Percentiles rank a stretch among this genome's conserved stretches.
These are phyloP conservation scores for Virgularia gustaviana DNA, from an alignment of 92 coral and sea anemone genomes.

Conservation along the genomic window DNA sequence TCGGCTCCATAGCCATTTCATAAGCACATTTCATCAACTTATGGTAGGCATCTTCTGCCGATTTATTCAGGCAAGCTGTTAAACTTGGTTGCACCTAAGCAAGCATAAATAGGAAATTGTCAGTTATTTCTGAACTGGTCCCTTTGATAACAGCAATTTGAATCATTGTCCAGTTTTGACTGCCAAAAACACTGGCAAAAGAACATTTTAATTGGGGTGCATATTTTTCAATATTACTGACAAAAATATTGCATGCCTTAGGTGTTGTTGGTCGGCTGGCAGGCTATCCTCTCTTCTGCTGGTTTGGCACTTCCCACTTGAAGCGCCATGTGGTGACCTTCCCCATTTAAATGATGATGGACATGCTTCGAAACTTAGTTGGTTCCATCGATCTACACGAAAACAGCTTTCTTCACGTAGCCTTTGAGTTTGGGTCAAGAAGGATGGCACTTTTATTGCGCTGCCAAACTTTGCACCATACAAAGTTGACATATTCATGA, in stretches of 20 bases:
- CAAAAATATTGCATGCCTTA: too few relatives aligned
- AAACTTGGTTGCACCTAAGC: not conserved
- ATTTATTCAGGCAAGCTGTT: slow-evolving; percentile 31
- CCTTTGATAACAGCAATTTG: too few relatives aligned
- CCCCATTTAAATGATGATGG: slow-evolving; percentile 40
- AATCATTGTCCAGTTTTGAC: too few relatives aligned
- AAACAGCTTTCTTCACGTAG: slow-evolving; percentile 29
- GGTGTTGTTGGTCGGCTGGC: not conserved
- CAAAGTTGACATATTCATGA: slow-evolving; percentile 27
- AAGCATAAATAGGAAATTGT: too few relatives aligned
- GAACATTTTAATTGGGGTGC: too few relatives aligned
- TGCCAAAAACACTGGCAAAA: too few relatives aligned
- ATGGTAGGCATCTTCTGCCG: slow-evolving; percentile 32
- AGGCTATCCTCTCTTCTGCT: slow-evolving; percentile 30
- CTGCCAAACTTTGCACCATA: slow-evolving; percentile 39
- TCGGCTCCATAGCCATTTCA: slow-evolving; percentile 34
- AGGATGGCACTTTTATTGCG: slow-evolving; percentile 31
- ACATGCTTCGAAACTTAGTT: slow-evolving; percentile 33
- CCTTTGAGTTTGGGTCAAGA: slow-evolving; percentile 27
- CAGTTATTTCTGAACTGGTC: too few relatives aligned
- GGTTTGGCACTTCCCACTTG: slow-evolving; percentile 28
- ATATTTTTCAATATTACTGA: too few relatives aligned
- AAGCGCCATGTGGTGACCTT: slow-evolving; percentile 42
- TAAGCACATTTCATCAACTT: too few relatives aligned
- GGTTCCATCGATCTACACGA: slow-evolving; percentile 35